Conservation (phyloP, 1,140 invertebrate species). For the Microplitis mediator region DNA sequence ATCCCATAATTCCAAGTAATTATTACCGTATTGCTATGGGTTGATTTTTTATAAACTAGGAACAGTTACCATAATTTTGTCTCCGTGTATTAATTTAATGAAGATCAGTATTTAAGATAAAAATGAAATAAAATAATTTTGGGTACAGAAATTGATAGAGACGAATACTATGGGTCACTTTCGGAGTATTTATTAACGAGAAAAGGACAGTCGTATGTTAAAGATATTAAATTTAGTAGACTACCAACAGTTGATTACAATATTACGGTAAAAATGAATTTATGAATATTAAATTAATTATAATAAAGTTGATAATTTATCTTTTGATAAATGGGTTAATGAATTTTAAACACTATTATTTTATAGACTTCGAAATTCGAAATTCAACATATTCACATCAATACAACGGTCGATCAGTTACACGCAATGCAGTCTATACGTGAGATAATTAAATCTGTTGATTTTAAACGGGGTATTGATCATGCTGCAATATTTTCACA, state of each 20-base stretch:
- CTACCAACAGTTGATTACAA: conserved; percentile 55
- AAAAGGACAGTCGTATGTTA: conserved; percentile 53
- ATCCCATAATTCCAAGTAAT: no score
- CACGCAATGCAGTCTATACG: conserved; percentile 52
- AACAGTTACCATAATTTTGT: no score
- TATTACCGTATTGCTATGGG: no score
- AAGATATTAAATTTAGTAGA: conserved; percentile 56
- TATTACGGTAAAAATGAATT: conserved; percentile 50
- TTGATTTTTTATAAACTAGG: no score
- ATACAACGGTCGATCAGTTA: conserved; percentile 49
- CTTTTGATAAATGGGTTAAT: not conserved
- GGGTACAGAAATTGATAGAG: conserved; percentile 43
- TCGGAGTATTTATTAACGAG: conserved; percentile 56
- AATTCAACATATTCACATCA: conserved; percentile 54
- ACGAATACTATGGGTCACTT: conserved; percentile 53
- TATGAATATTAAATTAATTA: not conserved
- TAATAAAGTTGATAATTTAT: not conserved
- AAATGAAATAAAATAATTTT: not conserved
- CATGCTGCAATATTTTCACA: conserved; percentile 50
- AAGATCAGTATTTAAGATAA: no score
- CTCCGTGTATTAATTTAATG: no score
- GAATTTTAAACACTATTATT: conserved; percentile 19
- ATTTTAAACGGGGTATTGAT: conserved; percentile 45
- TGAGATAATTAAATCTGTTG: conserved; percentile 42
- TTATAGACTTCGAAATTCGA: conserved; percentile 52